Percentiles rank a stretch among this genome's conserved stretches.
These are phyloP conservation scores for Platysteira castanea DNA, from an alignment of 2,113 vertebrate genomes.

Conservation along the genomic window DNA sequence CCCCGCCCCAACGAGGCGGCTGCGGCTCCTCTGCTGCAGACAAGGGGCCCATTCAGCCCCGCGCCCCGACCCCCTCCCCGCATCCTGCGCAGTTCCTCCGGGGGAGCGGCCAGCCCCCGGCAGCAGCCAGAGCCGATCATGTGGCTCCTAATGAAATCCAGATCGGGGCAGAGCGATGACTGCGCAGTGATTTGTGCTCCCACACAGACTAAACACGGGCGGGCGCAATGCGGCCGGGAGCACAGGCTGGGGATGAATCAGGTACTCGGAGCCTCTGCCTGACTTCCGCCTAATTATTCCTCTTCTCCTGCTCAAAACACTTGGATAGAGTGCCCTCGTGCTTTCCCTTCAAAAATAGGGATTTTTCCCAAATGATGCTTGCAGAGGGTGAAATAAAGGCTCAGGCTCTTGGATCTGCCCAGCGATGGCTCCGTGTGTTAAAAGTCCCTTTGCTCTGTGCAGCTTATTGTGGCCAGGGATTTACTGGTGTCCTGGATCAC, in stretches of 20 bases:
- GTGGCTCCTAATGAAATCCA: slow-evolving; percentile 76
- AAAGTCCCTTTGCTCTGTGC: not conserved
- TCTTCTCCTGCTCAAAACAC: not conserved
- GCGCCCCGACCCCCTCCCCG: slow-evolving; percentile 54
- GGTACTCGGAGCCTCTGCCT: not conserved
- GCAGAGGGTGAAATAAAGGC: not conserved
- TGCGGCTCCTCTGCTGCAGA: slow-evolving; percentile 49
- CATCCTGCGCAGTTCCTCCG: slow-evolving; percentile 61
- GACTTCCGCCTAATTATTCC: not conserved
- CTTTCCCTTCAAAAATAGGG: not conserved
- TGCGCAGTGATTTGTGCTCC: slow-evolving; percentile 41
- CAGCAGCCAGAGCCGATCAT: slow-evolving; percentile 57
- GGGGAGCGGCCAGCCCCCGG: not conserved
- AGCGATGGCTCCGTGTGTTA: accelerated
- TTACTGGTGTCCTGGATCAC: not conserved
- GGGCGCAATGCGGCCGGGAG: not conserved
- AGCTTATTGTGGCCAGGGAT: accelerated
- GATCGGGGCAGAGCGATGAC: slow-evolving; percentile 48
- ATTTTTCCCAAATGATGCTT: not conserved
- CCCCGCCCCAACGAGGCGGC: not conserved
- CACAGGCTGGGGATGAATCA: not conserved
- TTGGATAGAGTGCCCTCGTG: accelerated
- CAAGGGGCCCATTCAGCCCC: slow-evolving; percentile 69
- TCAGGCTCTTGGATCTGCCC: not conserved
- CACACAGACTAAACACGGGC: slow-evolving; percentile 61